Conservation (phyloP, 2,797 vertebrate species). For the Melanotaenia trifasciata region DNA sequence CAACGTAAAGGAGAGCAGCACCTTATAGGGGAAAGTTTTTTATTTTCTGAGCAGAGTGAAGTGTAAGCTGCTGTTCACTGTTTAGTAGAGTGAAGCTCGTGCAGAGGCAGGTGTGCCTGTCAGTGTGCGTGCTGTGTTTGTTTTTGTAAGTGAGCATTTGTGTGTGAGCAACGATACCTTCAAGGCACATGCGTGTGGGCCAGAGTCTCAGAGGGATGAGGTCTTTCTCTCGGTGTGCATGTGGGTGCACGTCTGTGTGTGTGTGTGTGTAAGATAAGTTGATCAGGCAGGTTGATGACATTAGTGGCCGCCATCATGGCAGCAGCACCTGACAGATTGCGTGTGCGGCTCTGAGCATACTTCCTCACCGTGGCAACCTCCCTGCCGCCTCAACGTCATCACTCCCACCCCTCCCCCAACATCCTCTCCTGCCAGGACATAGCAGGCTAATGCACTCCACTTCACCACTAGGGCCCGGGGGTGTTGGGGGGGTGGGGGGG, state of each 20-base stretch:
- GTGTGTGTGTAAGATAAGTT: conserved; percentile 10
- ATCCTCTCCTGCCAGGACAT: conserved; percentile 65
- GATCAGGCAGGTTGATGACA: conserved; percentile 61
- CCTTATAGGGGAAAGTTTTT: not conserved
- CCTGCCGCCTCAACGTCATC: conserved; percentile 22
- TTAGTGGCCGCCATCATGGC: conserved; percentile 60
- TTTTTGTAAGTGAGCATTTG: conserved; percentile 68
- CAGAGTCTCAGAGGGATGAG: conserved; percentile 28
- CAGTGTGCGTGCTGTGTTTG: conserved; percentile 70
- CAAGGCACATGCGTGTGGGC: conserved; percentile 57
- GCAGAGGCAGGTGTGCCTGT: conserved; percentile 57
- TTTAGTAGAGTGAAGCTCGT: conserved; percentile 1
- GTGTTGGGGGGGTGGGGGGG: not conserved
- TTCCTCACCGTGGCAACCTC: conserved; percentile 55
- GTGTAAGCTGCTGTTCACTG: not conserved
- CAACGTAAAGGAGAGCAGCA: not conserved
- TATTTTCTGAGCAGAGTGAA: not conserved
- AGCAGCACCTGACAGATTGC: conserved; percentile 77
- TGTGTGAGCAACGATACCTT: conserved; percentile 57
- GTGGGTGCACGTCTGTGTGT: conserved; percentile 5
- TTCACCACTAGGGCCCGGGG: conserved; percentile 61
- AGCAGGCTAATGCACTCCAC: conserved; percentile 78
- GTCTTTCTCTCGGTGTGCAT: conserved; percentile 22
- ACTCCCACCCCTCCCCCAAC: conserved; percentile 15
- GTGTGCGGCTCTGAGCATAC: conserved; percentile 68